Base-by-base conservation (phyloP, 1,140 invertebrate genomes). In the Macrosteles quadrilineatus region DNA sequence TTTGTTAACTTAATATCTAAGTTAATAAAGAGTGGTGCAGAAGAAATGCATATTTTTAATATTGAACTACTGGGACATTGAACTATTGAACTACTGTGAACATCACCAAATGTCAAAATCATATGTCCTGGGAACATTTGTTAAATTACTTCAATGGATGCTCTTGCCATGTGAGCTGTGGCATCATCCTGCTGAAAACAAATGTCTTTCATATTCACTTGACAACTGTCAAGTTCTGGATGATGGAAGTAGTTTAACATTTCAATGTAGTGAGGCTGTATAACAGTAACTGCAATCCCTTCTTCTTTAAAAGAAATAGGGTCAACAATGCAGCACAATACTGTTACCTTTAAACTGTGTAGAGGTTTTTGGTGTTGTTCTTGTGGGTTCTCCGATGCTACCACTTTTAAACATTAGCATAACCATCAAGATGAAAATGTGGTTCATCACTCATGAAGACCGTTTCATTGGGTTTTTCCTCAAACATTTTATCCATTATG, bases 331-430 rank as follows among this genome's bases (percentile, higher is more conserved):
- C 68, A 73, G 72, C 69, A 71, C 74, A 73, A 78, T 57, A 78
- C 75, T 59, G 73, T 64, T 36, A 77, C 75, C 73, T 78, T 76
- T 31, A 69, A 73, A 50, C 75, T 75, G 75, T 78, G 77, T 30
- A 79, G 71, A 69, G 76, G 77, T 66, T 63, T 77, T 70, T 77
- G 69, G 69, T 77, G 73, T 70, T 75, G 71, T 27, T 69, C 69
- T 72, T 75, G 45, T 30, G 75, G 75, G 70, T 78, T 78, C 32
- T 63, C 64, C 17, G 53, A 45, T 64, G 69, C 19, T 74, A 62
- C 59, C 76, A 77, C 68, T 80, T 79, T 70, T 78, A 75, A 53
- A 76, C 77, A 70, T 77, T 79, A 23, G 79, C 77, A 57, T 74
- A 75, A 12, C 77, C 77, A 72, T 74, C 74, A 21, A 78, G 70